Conservation (phyloP, 2,113 vertebrate genomes). For the Aplodontia rufa region DNA sequence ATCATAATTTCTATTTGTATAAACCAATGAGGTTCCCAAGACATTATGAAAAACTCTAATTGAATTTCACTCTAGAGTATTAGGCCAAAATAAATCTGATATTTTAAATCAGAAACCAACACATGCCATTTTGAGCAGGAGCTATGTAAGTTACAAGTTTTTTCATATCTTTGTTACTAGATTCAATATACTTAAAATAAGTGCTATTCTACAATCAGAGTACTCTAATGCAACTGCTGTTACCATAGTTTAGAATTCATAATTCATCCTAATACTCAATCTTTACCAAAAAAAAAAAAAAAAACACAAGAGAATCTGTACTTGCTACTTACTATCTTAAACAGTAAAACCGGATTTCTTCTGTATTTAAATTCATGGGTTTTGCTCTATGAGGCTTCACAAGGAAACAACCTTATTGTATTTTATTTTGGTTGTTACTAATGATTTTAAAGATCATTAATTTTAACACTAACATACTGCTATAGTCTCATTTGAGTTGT, state of each 20-base stretch:
- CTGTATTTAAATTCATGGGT: conserved; percentile 30
- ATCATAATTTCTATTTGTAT: conserved; percentile 43
- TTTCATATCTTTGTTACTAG: conserved; percentile 38
- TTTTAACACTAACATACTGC: conserved; percentile 61
- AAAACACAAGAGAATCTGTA: background rate
- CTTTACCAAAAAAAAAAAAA: conserved; percentile 4
- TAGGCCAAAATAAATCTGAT: conserved; percentile 47
- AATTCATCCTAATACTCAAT: conserved; percentile 29
- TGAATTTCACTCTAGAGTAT: conserved; percentile 54
- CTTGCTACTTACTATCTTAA: conserved; percentile 45
- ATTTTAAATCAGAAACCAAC: conserved; percentile 47
- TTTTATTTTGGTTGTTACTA: conserved; percentile 55
- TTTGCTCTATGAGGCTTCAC: conserved; percentile 50
- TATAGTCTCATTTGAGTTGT: conserved; percentile 60
- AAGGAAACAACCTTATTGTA: conserved; percentile 53
- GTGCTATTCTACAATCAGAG: conserved; percentile 13
- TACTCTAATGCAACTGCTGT: conserved; percentile 26
- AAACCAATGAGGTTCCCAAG: conserved; percentile 58
- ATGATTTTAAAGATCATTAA: conserved; percentile 62
- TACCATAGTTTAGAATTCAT: conserved; percentile 28
- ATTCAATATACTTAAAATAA: conserved; percentile 48
- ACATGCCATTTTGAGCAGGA: conserved; percentile 29
- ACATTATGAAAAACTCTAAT: conserved; percentile 34
- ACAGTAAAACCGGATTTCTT: conserved; percentile 39
- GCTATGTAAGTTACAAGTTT: background rate